These are phyloP conservation scores for Brenthis ino DNA, from an alignment of 2,888 invertebrate species.

Conservation along the genomic window DNA sequence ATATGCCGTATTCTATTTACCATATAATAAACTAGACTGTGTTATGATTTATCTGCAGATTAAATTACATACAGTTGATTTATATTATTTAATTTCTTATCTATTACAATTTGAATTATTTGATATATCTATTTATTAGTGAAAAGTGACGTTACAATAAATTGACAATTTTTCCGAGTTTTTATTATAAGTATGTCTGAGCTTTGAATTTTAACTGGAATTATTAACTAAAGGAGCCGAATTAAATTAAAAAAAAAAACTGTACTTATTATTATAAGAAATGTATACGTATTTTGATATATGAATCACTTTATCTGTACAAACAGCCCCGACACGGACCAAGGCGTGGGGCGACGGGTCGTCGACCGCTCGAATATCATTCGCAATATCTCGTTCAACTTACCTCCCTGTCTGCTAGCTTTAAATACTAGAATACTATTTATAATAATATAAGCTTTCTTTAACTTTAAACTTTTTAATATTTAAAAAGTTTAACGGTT, in stretches of 20 bases:
- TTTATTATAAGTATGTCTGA: no score
- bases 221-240: background rate
- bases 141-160: no score
- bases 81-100: background rate
- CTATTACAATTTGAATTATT: no score
- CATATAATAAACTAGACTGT: background rate
- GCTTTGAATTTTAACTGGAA: no score
- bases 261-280: slow-evolving; percentile 1
- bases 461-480: background rate
- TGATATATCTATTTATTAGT: no score
- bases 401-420: slow-evolving; percentile 47
- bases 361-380: slow-evolving; percentile 74
- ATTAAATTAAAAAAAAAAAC: background rate
- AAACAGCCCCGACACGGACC: slow-evolving; percentile 37
- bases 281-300: background rate
- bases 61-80: background rate
- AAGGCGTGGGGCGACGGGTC: slow-evolving; percentile 67
- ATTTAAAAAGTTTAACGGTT: no score
- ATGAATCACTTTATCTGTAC: slow-evolving; percentile 20
- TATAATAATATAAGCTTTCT: background rate
- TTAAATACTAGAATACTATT: slow-evolving; percentile 15
- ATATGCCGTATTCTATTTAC: slow-evolving; percentile 6
- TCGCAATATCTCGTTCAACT: slow-evolving; percentile 69
- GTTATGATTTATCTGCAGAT: slow-evolving; percentile 3
- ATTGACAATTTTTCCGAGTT: no score